Evolutionary conservation across 2,797 vertebrate species (phyloP).

Genomic region (Syngnathus acus): DNA sequence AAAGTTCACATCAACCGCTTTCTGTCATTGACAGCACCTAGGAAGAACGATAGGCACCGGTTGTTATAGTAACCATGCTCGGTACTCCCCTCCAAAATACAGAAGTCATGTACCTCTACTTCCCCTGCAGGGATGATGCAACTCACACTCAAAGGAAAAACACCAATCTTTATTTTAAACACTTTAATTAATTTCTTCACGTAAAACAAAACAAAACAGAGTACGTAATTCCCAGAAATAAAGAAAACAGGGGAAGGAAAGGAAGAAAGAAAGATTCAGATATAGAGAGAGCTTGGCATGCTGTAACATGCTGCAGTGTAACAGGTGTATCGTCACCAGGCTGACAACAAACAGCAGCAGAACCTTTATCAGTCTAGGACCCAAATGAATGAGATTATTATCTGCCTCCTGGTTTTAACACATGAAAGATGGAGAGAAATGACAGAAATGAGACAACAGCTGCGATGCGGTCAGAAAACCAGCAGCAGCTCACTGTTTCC

Average conservation of each 20-base stretch:
- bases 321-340: slow-evolving; percentile 44
- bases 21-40: not conserved
- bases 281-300: slow-evolving; percentile 63
- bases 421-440: slow-evolving; percentile 21
- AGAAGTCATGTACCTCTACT: slow-evolving; percentile 31
- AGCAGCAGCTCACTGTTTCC: slow-evolving; percentile 25
- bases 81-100: slow-evolving; percentile 22
- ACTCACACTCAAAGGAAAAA: slow-evolving; percentile 22
- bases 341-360: slow-evolving; percentile 38
- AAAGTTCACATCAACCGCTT: not conserved
- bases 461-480: slow-evolving; percentile 33
- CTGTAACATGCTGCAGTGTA: slow-evolving; percentile 66
- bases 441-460: slow-evolving; percentile 39
- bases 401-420: slow-evolving; percentile 32
- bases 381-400: slow-evolving; percentile 26
- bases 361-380: slow-evolving; percentile 39
- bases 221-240: slow-evolving; percentile 51
- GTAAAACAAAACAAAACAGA: slow-evolving; percentile 70
- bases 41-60: slow-evolving; percentile 18
- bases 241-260: slow-evolving; percentile 34
- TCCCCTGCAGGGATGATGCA: slow-evolving; percentile 37
- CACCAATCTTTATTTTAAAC: slow-evolving; percentile 71
- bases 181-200: slow-evolving; percentile 81
- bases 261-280: slow-evolving; percentile 34
- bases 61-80: slow-evolving; percentile 54